Conservation (phyloP, 1,140 invertebrate genomes). For the Harpegnathos saltator region DNA sequence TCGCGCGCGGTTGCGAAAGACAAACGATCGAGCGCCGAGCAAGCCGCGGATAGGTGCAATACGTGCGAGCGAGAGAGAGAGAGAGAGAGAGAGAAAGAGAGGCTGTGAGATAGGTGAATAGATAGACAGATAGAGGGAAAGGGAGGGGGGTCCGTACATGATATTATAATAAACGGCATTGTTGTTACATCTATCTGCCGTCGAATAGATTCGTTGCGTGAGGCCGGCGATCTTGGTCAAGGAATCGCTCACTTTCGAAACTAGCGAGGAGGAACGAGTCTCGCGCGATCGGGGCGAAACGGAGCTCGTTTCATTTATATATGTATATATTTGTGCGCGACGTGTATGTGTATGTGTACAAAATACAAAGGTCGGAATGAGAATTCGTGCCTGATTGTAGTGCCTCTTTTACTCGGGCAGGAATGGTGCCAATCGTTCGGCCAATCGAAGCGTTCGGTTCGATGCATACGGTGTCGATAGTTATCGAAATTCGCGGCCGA, state of each 20-base stretch:
- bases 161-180: conserved; percentile 7
- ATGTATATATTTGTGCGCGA: conserved; percentile 11
- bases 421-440: conserved; percentile 66
- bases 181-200: background rate
- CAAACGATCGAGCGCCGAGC: conserved; percentile 80
- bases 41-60: conserved; percentile 54
- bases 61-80: too few species aligned
- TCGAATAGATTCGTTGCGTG: conserved; percentile 26
- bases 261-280: conserved; percentile 22
- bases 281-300: conserved; percentile 28
- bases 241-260: conserved; percentile 47
- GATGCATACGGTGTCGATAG: conserved; percentile 73
- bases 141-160: conserved; percentile 7
- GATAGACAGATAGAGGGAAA: conserved; percentile 34
- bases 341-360: conserved; percentile 65
- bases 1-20: conserved; percentile 78
- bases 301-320: conserved; percentile 50
- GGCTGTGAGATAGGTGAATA: too few species aligned
- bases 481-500: conserved; percentile 80
- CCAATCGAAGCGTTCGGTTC: conserved; percentile 72
- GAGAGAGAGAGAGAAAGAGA: too few species aligned
- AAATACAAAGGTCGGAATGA: conserved; percentile 78
- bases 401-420: conserved; percentile 62
- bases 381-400: conserved; percentile 57
- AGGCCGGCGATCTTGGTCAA: conserved; percentile 51